These are phyloP conservation scores for Pelochelys cantorii DNA, from an alignment of 2,797 vertebrate genomes.

Conservation along the genomic window DNA sequence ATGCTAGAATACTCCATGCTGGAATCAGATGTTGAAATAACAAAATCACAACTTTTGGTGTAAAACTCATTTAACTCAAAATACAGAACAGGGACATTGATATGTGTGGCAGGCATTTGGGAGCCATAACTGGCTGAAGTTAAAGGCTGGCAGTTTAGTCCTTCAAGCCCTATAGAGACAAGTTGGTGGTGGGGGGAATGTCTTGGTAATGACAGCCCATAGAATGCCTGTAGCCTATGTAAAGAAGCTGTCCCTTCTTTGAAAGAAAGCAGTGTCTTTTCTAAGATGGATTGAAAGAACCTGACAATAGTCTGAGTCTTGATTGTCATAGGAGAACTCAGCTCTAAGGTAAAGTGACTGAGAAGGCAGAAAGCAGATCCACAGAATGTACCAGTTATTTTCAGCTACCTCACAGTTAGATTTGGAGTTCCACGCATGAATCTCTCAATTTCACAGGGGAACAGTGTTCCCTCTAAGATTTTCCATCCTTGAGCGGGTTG, in stretches of 20 bases:
- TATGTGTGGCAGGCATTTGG: neutral
- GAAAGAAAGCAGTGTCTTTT: neutral
- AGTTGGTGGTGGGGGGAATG: neutral
- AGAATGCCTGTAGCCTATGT: neutral
- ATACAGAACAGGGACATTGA: neutral
- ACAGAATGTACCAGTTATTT: neutral
- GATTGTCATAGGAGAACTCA: neutral
- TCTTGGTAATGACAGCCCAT: neutral
- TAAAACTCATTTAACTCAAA: neutral
- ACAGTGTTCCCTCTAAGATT: no score
- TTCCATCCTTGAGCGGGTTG: no score
- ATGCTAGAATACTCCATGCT: neutral
- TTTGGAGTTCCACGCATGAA: constrained; percentile 37
- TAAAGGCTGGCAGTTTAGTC: neutral
- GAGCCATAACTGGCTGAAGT: neutral
- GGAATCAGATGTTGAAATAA: neutral
- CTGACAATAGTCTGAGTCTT: neutral
- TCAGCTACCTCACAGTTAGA: constrained; percentile 42
- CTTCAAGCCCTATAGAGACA: neutral
- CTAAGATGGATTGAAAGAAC: neutral
- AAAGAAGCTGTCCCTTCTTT: neutral
- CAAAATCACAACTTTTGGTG: neutral
- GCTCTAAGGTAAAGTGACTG: neutral
- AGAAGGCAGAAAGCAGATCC: neutral
- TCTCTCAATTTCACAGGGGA: neutral